A percentile compares a stretch with the other conserved stretches of the same genome.
These are phyloP conservation scores for Holacanthus passer DNA, from an alignment of 2,113 vertebrate genomes.

Conservation along the genomic window DNA sequence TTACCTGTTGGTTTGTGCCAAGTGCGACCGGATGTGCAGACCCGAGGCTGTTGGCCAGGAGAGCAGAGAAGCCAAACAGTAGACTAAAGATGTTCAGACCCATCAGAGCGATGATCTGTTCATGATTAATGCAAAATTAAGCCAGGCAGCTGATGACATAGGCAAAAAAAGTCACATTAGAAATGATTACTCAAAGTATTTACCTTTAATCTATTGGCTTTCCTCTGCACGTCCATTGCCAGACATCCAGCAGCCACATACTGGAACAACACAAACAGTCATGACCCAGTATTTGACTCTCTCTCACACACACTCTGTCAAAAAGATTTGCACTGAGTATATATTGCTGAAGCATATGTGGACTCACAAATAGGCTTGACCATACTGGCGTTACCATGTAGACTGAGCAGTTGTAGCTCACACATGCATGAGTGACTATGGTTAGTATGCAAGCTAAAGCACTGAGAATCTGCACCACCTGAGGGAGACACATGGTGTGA, in stretches of 20 bases:
- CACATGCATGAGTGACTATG: slow-evolving; percentile 77
- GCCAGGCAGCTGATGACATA: not conserved
- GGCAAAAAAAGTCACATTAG: not conserved
- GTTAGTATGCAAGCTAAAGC: slow-evolving; percentile 70
- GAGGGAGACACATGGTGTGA: not conserved
- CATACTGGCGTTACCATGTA: slow-evolving; percentile 78
- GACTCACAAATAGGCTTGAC: slow-evolving; percentile 80
- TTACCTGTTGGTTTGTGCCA: slow-evolving; percentile 74
- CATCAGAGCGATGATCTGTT: slow-evolving; percentile 78
- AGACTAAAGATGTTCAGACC: slow-evolving; percentile 76
- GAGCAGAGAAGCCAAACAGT: slow-evolving; percentile 73
- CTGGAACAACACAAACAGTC: slow-evolving; percentile 70
- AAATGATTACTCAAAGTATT: not conserved
- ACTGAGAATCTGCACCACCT: slow-evolving; percentile 80
- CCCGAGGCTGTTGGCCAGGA: slow-evolving; percentile 68
- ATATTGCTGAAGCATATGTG: not conserved
- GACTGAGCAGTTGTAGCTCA: slow-evolving; percentile 78
- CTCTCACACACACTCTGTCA: not conserved
- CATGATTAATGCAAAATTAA: not conserved
- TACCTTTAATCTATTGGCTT: slow-evolving; percentile 77
- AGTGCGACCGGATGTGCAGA: slow-evolving; percentile 28
- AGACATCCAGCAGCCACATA: slow-evolving; percentile 77
- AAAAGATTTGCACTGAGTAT: not conserved
- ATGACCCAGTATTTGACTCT: not conserved
- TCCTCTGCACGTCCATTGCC: slow-evolving; percentile 77